Conservation (phyloP, 2,797 vertebrate genomes). For the Cephalopachus bancanus region DNA sequence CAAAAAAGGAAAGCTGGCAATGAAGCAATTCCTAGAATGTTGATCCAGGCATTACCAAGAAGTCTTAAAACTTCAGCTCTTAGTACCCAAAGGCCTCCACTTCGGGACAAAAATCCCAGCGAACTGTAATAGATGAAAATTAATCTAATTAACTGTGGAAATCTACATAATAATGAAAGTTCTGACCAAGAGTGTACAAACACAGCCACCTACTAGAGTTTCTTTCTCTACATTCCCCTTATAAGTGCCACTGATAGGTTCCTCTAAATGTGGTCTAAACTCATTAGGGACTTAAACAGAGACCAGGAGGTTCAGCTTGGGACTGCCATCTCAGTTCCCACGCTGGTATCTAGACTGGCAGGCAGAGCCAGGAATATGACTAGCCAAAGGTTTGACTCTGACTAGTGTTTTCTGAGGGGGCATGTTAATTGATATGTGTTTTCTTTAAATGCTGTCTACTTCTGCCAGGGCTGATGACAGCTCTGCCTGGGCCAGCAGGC, state of each 20-base stretch:
- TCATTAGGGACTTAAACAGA: neutral
- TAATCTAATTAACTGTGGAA: slow-evolving; percentile 26
- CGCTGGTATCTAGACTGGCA: fast-evolving
- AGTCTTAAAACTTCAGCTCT: slow-evolving; percentile 53
- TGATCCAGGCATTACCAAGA: slow-evolving; percentile 80
- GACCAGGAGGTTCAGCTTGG: neutral
- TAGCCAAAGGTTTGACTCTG: neutral
- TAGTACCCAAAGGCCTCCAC: slow-evolving; percentile 9
- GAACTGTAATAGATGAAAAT: slow-evolving; percentile 14
- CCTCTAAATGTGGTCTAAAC: neutral
- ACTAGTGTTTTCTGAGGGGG: neutral
- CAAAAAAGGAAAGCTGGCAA: slow-evolving; percentile 83
- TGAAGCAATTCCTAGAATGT: slow-evolving; percentile 84
- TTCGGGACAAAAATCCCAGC: neutral
- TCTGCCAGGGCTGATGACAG: neutral
- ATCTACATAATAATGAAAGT: slow-evolving; percentile 16
- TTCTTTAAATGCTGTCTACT: neutral
- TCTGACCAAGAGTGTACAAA: slow-evolving; percentile 13
- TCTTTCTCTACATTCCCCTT: neutral
- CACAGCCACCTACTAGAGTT: neutral
- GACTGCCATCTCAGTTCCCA: neutral
- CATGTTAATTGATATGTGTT: fast-evolving
- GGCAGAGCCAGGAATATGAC: neutral
- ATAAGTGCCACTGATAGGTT: neutral
- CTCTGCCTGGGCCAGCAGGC: neutral